Base-by-base conservation (phyloP, 2,888 invertebrate species). In the Timandra comae region DNA sequence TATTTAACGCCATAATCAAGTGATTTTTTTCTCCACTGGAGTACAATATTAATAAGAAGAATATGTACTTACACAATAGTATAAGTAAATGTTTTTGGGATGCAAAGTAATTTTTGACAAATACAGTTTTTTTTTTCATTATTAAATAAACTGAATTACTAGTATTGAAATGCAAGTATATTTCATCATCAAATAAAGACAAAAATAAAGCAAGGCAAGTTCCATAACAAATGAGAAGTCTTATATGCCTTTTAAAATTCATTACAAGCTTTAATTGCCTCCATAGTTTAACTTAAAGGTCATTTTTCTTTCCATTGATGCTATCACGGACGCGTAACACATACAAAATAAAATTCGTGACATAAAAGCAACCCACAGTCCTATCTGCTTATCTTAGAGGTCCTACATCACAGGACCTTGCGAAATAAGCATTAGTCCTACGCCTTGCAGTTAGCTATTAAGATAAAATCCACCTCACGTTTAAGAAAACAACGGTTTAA, bases 401-500 rank as follows among this genome's bases (percentile, higher is more conserved):
- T 48, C 47, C 47, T 45, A 46, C 46, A 35, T 50, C 45, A 51
- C 53, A 51, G 53, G 55, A 56, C 35, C 42, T 49, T 52, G 55
- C 62, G 35, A 56, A 63, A 63, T 63, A 45, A 55, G 49, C 56
- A 55, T 52, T 56, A 57, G 48, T 49, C 51, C 55, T 56, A 56
- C 57, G 61, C 54, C 50, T 56, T 55, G 62, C 63, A 56, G 64
- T 69, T 59, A 53, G 53, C 61, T 58, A 61, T 63, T 60, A 58
- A 73, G 79, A 81, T 79, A 55, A 58, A 59, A 78, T 79, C 78
- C 61, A 40, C 49, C 65, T 73, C 81, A 79, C 80, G 79, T 65
- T 61, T 63, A 59, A 46, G 39, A 60, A 64, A 59, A 47, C 56
- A 57, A 56, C 57, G 49, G 49, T 48, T 53, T 51, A 45, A 46